phyloP scores from a whole-genome alignment of 2,888 invertebrate genomes.

The Trissolcus japonicus region DNA sequence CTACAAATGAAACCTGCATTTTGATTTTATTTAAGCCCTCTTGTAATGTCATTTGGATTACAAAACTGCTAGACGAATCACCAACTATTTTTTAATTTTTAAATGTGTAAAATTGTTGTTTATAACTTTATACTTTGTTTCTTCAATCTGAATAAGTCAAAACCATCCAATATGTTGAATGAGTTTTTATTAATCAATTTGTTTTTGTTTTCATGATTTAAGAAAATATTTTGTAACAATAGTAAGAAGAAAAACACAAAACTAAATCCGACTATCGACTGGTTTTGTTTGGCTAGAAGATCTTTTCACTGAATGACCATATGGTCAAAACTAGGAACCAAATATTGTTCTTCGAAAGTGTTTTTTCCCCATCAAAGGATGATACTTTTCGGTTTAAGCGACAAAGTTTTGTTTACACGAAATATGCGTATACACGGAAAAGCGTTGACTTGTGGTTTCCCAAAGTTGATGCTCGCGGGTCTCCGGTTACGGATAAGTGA shows the following conservation, averaged over 20 bases:
- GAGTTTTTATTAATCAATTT: background rate
- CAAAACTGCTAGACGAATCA: constrained; percentile 12
- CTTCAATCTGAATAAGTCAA: too few species aligned
- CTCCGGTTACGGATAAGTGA: constrained; percentile 55
- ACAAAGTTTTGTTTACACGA: constrained; percentile 33
- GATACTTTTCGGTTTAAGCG: constrained; percentile 27
- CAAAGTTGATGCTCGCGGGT: constrained; percentile 40
- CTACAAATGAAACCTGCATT: constrained; percentile 30
- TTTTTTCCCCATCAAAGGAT: constrained; percentile 44
- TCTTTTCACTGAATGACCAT: constrained; percentile 1
- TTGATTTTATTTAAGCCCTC: constrained; percentile 22
- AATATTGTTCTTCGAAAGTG: constrained; percentile 18
- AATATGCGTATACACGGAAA: constrained; percentile 9
- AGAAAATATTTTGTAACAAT: background rate
- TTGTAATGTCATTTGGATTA: constrained; percentile 10
- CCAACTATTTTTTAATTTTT: constrained; percentile 3
- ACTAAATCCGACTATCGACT: background rate
- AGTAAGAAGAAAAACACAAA: background rate
- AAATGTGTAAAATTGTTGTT: background rate
- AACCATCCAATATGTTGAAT: too few species aligned
- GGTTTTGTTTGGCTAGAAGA: background rate
- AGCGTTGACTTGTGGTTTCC: constrained; percentile 49
- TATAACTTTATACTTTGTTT: background rate
- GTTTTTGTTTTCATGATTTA: background rate
- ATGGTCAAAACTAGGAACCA: constrained; percentile 11